These are phyloP conservation scores for Agapetus fuscipes DNA, from an alignment of 2,888 invertebrate genomes.

Conservation along the genomic window DNA sequence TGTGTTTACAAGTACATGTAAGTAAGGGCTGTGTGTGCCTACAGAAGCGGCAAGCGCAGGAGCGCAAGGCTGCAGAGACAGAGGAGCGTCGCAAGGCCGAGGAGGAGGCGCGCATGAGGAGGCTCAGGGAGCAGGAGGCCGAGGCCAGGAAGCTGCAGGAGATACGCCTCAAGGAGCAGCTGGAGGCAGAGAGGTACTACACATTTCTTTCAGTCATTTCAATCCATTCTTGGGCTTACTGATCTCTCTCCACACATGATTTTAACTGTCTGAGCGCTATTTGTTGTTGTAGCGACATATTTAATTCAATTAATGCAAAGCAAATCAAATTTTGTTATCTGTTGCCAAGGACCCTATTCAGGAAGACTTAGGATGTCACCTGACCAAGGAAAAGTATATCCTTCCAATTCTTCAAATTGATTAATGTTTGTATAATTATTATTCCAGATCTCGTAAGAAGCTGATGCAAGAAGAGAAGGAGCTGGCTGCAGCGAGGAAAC, in stretches of 20 bases:
- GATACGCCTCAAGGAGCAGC: conserved; percentile 32
- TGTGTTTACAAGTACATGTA: too few species aligned
- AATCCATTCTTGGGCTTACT: too few species aligned
- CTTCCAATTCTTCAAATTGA: too few species aligned
- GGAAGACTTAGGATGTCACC: too few species aligned
- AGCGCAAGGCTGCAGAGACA: conserved; percentile 26
- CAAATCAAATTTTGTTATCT: too few species aligned
- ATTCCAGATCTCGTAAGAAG: conserved; percentile 10
- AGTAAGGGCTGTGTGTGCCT: not conserved
- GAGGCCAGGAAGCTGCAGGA: conserved; percentile 31
- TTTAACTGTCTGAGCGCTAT: too few species aligned
- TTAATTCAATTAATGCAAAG: too few species aligned
- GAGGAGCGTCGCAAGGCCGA: conserved; percentile 36
- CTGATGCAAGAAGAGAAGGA: conserved; percentile 6
- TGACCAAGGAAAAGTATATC: too few species aligned
- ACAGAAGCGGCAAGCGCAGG: conserved; percentile 11
- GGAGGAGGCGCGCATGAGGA: conserved; percentile 31
- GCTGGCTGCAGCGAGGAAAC: conserved; percentile 5
- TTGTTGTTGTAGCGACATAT: too few species aligned
- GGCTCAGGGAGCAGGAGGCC: conserved; percentile 25
- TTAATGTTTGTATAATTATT: too few species aligned
- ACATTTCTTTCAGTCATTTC: not conserved
- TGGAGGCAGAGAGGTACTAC: conserved; percentile 31
- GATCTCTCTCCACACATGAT: too few species aligned
- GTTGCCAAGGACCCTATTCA: too few species aligned